Evolutionary conservation across 1,140 invertebrate genomes (phyloP), one percentile per base, ranked within the genome.

Genomic region (Bilobella aurantiaca): DNA sequence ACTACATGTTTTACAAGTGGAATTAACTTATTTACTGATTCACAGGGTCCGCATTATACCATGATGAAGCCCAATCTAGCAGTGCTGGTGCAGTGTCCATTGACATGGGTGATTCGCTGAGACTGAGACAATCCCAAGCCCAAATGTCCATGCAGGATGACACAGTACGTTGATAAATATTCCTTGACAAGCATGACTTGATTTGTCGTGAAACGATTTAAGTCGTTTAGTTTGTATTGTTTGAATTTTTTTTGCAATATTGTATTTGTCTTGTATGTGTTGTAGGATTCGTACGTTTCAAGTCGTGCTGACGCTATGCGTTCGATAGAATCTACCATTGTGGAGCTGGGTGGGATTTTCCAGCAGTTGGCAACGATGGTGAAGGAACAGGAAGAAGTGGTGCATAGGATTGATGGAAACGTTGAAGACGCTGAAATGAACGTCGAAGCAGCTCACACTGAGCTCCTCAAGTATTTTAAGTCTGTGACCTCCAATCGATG

Each of bases 341-440:
- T 98, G 18, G 96, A 99, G 80, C 79, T 99, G n/a, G 96, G 96
- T 3, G 91, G 90, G 47, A 99, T 99, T 76, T 99, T 99, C 76
- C 90, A 93, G 75, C 96, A 99, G 77, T 80, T 99, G 69, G 95
- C 96, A 23, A 89, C 92, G 75, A 96, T 99, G 93, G 95, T 99
- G 27, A 96, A 98, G 76, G 96, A 99, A 79, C 97, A 99, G 79
- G 95, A 97, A 79, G 96, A 99, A 82, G 91, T 96, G 79, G 95
- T 99, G 23, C 91, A 93, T 73, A 86, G 88, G 86, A 89, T 76
- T 69, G 73, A 73, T 23, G 37, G 60, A 23, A 98, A 99, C 81
- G 87, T 99, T 65, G 90, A 96, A 77, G 91, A 97, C 76, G 87
- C 96, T 1, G 88, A 91, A 77, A 76, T 98, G 73, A 98, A 99